Conservation (phyloP, 2,888 invertebrate species). For the Isoperla grammatica region DNA sequence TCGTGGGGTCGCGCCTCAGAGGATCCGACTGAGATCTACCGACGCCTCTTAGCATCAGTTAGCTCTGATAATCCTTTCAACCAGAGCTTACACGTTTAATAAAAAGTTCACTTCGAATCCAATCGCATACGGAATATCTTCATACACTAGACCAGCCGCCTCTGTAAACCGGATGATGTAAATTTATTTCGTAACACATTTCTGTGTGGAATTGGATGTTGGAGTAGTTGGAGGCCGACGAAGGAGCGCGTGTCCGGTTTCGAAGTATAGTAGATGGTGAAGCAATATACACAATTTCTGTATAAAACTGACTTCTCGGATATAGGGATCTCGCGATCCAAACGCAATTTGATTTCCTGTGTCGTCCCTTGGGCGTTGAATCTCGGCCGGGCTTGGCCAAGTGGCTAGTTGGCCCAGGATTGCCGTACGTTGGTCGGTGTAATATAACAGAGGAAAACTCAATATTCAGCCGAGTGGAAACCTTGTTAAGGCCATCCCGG, state of each 20-base stretch:
- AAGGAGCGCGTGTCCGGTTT: no score
- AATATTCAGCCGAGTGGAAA: slow-evolving; percentile 48
- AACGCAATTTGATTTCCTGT: slow-evolving; percentile 46
- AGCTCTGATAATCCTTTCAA: slow-evolving; percentile 22
- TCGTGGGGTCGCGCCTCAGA: slow-evolving; percentile 28
- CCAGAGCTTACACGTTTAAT: not conserved
- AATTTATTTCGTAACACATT: no score
- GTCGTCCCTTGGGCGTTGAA: slow-evolving; percentile 23
- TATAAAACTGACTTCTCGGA: slow-evolving; percentile 11
- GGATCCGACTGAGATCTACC: slow-evolving; percentile 42
- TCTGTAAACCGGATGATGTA: no score
- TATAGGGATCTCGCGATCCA: slow-evolving; percentile 26
- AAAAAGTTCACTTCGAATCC: not conserved
- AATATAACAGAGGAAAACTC: slow-evolving; percentile 39
- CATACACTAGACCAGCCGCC: no score
- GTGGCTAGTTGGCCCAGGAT: slow-evolving; percentile 24
- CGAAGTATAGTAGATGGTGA: not conserved
- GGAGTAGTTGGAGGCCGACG: no score
- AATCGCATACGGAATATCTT: no score
- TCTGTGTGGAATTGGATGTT: no score
- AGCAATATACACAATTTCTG: slow-evolving; percentile 12
- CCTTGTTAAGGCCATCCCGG: slow-evolving; percentile 42
- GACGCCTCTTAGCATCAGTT: slow-evolving; percentile 44
- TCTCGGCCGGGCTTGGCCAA: slow-evolving; percentile 14
- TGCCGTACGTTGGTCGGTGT: slow-evolving; percentile 9